phyloP scores from a whole-genome alignment of 1,140 invertebrate species.

The Lordiphosa stackelbergi region DNA sequence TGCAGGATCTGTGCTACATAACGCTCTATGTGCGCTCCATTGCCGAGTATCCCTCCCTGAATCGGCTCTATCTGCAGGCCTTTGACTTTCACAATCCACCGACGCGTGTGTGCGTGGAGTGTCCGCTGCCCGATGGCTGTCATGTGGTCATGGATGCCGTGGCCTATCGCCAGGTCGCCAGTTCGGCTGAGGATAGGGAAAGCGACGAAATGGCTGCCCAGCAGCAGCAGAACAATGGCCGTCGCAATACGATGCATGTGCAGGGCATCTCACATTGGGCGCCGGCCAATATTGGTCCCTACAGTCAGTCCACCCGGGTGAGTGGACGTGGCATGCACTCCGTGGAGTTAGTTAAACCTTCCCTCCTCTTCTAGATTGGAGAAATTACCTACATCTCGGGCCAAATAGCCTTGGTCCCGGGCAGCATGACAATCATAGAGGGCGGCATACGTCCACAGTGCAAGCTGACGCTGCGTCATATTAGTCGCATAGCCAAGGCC shows the following conservation, averaged over 20 bases:
- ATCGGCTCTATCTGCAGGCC: slow-evolving; percentile 86
- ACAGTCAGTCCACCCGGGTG: slow-evolving; percentile 92
- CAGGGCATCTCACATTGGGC: slow-evolving; percentile 97
- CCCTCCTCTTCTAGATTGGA: slow-evolving; percentile 78
- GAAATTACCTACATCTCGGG: slow-evolving; percentile 92
- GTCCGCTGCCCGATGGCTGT: slow-evolving; percentile 83
- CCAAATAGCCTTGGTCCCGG: slow-evolving; percentile 93
- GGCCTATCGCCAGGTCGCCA: slow-evolving; percentile 79
- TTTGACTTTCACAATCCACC: slow-evolving; percentile 91
- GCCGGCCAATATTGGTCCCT: slow-evolving; percentile 96
- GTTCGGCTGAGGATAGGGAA: slow-evolving; percentile 32
- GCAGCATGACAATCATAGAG: slow-evolving; percentile 84
- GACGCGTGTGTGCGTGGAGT: slow-evolving; percentile 91
- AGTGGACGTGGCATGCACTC: too few species aligned
- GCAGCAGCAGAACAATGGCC: slow-evolving; percentile 45
- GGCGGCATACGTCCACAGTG: slow-evolving; percentile 88
- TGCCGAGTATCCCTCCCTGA: slow-evolving; percentile 86
- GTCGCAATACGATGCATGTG: slow-evolving; percentile 88
- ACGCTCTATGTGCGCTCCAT: slow-evolving; percentile 91
- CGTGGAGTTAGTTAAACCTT: slow-evolving; percentile 69
- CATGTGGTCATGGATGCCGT: slow-evolving; percentile 88
- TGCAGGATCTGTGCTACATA: slow-evolving; percentile 86
- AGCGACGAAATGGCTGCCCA: slow-evolving; percentile 36
- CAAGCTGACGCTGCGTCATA: slow-evolving; percentile 88
- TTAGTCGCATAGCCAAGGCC: slow-evolving; percentile 87